Percentiles rank a stretch among this genome's conserved stretches.
Evolutionary conservation across 92 coral and sea anemone species (phyloP).

Genomic region (Umimayanthus kanabou): DNA sequence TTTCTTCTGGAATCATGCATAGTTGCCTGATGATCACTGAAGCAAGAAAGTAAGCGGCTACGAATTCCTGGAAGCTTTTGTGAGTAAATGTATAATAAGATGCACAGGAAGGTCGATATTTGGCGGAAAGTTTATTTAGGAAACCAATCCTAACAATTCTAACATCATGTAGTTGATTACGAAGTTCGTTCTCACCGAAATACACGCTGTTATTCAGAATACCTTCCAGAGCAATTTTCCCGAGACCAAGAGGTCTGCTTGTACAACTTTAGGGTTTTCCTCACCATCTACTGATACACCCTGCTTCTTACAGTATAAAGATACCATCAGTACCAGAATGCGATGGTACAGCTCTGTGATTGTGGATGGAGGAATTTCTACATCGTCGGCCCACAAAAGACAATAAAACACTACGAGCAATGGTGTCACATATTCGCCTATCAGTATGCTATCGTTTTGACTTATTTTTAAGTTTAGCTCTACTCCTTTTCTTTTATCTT

Average conservation of each 20-base stretch:
- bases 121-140: background rate
- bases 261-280: background rate
- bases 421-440: background rate
- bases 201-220: background rate
- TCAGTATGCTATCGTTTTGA: background rate
- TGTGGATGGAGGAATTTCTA: background rate
- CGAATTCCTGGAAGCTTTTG: background rate
- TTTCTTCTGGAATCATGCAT: background rate
- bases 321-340: background rate
- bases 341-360: background rate
- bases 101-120: background rate
- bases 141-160: background rate
- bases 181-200: background rate
- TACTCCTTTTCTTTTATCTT: background rate
- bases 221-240: background rate
- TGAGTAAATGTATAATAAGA: background rate
- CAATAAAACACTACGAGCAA: background rate
- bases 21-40: background rate
- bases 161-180: background rate
- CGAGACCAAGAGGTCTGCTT: background rate
- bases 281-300: background rate
- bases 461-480: background rate
- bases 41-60: background rate
- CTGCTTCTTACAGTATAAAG: background rate
- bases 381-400: slow-evolving; percentile 6